Conservation (phyloP, 1,140 invertebrate species). For the Eriosoma lanigerum region DNA sequence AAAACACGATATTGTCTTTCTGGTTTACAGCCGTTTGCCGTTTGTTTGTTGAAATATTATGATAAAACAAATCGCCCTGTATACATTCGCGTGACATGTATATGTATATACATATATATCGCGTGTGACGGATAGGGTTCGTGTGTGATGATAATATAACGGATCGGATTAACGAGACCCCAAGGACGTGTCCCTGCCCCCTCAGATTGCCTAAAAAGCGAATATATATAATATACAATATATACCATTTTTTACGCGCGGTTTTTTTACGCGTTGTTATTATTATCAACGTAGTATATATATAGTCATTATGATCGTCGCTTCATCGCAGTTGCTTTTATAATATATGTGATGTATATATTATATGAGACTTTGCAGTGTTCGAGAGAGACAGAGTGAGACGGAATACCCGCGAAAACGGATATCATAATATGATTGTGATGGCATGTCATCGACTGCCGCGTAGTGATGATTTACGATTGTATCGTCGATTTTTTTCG, state of each 20-base stretch:
- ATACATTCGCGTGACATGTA: no score
- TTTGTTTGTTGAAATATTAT: no score
- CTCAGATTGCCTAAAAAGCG: neutral
- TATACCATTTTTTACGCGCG: neutral
- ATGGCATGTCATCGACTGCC: no score
- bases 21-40: no score
- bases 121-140: slow-evolving; percentile 20
- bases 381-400: no score
- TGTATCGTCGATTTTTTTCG: no score
- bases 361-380: no score
- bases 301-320: neutral
- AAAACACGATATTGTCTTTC: no score
- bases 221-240: neutral
- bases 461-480: no score
- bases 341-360: neutral
- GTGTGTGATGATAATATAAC: slow-evolving; percentile 15
- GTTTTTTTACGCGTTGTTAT: neutral
- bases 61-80: no score
- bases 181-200: neutral
- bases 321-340: neutral
- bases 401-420: no score
- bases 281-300: neutral
- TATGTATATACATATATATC: neutral
- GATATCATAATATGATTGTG: no score
- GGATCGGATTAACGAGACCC: slow-evolving; percentile 22